These are phyloP conservation scores for Salarias fasciatus DNA, from an alignment of 2,797 vertebrate genomes.

Conservation along the genomic window DNA sequence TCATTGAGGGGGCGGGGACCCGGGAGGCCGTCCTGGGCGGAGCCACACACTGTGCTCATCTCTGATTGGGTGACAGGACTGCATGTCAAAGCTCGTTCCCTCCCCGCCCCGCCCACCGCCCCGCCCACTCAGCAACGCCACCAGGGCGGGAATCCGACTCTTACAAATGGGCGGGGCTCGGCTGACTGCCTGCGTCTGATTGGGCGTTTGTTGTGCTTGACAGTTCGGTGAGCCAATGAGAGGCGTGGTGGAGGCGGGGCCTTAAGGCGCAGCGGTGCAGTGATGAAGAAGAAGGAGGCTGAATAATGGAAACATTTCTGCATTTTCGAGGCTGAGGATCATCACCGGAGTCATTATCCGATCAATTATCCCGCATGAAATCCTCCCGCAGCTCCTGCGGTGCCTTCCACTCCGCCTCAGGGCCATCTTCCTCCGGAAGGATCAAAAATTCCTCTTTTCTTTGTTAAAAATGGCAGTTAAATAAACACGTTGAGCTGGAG, in stretches of 20 bases:
- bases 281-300: not conserved
- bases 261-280: not conserved
- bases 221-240: constrained; percentile 18
- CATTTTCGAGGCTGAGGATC: not conserved
- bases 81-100: constrained; percentile 11
- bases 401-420: no score
- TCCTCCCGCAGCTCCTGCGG: no score
- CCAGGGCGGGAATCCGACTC: constrained; percentile 29
- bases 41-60: fast-evolving
- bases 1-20: constrained; percentile 44
- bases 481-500: no score
- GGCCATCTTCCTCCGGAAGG: no score
- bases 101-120: constrained; percentile 19
- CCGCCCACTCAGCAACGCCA: constrained; percentile 29
- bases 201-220: not conserved
- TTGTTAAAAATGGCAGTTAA: no score
- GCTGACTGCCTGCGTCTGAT: not conserved
- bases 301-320: not conserved
- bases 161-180: constrained; percentile 4
- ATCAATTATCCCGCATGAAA: not conserved
- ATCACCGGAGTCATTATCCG: not conserved
- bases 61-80: constrained; percentile 18
- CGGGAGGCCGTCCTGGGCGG: not conserved
- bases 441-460: no score
- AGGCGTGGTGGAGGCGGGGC: constrained; percentile 7